phyloP scores from a whole-genome alignment of 1,140 invertebrate genomes.

The Calephelis virginiensis region DNA sequence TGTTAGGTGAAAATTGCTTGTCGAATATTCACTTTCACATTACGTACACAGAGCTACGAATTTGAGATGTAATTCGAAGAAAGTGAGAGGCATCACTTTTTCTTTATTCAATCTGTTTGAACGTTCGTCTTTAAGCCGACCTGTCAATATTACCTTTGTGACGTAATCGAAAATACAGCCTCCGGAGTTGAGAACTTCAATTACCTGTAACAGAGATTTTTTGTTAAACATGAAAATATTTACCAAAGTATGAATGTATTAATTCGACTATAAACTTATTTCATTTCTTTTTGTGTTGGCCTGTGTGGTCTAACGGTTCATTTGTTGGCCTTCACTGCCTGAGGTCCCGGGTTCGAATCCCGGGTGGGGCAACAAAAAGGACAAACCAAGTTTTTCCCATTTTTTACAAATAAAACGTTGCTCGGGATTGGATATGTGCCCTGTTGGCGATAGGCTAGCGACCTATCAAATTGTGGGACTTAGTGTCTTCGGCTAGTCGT shows the following conservation, averaged over 20 bases:
- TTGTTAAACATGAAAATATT: constrained; percentile 2
- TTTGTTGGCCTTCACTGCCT: too few relatives aligned
- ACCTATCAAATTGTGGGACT: too few relatives aligned
- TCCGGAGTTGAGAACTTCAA: constrained; percentile 1
- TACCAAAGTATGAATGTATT: neutral
- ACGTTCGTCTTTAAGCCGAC: constrained; percentile 20
- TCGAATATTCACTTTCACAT: constrained; percentile 63
- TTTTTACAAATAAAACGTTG: too few relatives aligned
- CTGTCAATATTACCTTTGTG: constrained; percentile 19
- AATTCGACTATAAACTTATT: neutral
- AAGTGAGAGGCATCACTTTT: constrained; percentile 67
- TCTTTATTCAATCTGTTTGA: constrained; percentile 61
- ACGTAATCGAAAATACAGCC: constrained; percentile 8
- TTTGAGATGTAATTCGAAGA: constrained; percentile 54
- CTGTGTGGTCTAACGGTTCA: too few relatives aligned
- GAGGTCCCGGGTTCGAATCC: too few relatives aligned
- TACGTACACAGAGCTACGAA: constrained; percentile 43
- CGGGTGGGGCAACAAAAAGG: too few relatives aligned
- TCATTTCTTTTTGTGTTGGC: neutral
- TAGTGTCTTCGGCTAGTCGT: too few relatives aligned
- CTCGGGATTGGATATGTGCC: too few relatives aligned
- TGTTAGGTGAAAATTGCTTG: constrained; percentile 42
- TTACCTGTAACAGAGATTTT: constrained; percentile 6
- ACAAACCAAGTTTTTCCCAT: too few relatives aligned
- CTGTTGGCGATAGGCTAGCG: too few relatives aligned